A percentile compares a stretch with the other conserved stretches of the same genome.
phyloP scores from a whole-genome alignment of 2,113 vertebrate genomes.

The Plotosus lineatus region DNA sequence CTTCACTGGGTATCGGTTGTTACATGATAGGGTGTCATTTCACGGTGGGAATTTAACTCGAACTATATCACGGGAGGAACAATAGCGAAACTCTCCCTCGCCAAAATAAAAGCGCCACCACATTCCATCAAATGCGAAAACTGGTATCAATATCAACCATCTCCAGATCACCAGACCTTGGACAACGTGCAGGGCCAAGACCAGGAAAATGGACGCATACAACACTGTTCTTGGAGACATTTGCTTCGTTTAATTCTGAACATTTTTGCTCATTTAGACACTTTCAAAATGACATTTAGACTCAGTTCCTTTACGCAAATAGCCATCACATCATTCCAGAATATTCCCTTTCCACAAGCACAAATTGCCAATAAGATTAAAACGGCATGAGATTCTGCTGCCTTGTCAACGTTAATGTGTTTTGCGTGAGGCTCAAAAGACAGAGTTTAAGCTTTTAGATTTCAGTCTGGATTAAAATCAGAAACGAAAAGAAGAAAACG shows the following conservation, averaged over 20 bases:
- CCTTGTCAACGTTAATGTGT: conserved; percentile 8
- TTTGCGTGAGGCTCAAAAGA: neutral
- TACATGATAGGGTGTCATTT: no score
- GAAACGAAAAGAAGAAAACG: neutral
- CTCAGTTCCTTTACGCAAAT: neutral
- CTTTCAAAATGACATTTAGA: neutral
- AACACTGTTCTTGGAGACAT: neutral
- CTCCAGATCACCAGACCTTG: neutral
- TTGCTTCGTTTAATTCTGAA: neutral
- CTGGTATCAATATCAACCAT: no score
- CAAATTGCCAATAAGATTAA: conserved; percentile 21
- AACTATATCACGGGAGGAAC: no score
- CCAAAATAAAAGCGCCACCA: no score
- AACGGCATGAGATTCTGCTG: neutral
- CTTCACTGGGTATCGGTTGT: no score
- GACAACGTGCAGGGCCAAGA: neutral
- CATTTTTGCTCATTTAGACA: neutral
- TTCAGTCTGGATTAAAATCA: conserved; percentile 10
- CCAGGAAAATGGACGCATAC: neutral
- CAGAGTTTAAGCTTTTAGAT: neutral
- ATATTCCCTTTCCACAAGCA: neutral
- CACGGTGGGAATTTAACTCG: no score
- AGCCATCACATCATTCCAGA: conserved; percentile 11
- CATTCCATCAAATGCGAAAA: no score
- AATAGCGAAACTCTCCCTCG: no score